Percentiles rank a stretch among this genome's conserved stretches.
Evolutionary conservation across 2,888 invertebrate genomes (phyloP).

Genomic region (Molorchus minor): DNA sequence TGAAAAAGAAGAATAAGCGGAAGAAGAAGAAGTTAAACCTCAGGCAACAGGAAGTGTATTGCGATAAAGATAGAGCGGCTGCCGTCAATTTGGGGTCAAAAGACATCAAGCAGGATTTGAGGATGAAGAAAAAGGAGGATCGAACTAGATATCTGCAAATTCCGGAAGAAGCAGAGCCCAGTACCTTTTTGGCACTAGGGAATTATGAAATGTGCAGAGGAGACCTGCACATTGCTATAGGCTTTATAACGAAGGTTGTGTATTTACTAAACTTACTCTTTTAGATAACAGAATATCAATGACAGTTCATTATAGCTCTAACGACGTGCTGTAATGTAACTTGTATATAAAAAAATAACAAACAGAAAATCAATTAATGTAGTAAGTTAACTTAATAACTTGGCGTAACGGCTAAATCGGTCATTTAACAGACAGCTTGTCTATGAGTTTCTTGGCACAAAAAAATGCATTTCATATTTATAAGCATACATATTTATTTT

Average conservation of each 20-base stretch:
- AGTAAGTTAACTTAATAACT: too few species aligned
- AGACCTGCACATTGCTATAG: slow-evolving; percentile 75
- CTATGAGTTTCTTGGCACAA: too few species aligned
- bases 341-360: too few species aligned
- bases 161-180: slow-evolving; percentile 82
- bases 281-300: too few species aligned
- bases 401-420: too few species aligned
- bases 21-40: slow-evolving; percentile 38
- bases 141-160: slow-evolving; percentile 76
- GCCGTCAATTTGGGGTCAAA: slow-evolving; percentile 87
- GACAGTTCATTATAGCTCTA: too few species aligned
- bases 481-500: too few species aligned
- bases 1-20: slow-evolving; percentile 56
- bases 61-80: slow-evolving; percentile 90
- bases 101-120: slow-evolving; percentile 87
- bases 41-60: slow-evolving; percentile 78
- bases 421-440: too few species aligned
- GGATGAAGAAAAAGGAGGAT: slow-evolving; percentile 81
- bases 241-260: slow-evolving; percentile 81
- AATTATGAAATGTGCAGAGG: slow-evolving; percentile 80
- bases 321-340: too few species aligned
- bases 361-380: too few species aligned
- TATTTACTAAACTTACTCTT: background rate
- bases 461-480: too few species aligned
- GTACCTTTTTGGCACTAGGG: slow-evolving; percentile 78